Evolutionary conservation across 2,888 invertebrate species (phyloP).

Genomic region (Chymomyza fuscimana): DNA sequence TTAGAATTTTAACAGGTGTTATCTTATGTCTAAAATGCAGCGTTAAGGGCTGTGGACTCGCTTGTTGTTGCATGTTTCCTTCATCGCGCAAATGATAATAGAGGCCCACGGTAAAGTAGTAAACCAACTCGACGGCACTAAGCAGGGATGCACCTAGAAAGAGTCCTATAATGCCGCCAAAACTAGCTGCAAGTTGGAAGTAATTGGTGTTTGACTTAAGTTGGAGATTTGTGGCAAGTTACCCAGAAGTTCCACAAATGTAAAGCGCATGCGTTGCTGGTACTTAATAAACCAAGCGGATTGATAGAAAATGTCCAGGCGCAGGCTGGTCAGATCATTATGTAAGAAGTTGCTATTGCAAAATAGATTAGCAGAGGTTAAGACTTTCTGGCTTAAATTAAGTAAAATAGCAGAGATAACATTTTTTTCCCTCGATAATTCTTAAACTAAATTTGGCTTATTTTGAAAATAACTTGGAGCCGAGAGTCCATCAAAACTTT

Average conservation of each 20-base stretch:
- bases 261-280: constrained; percentile 78
- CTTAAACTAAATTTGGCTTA: too few species aligned
- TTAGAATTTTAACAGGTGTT: constrained; percentile 36
- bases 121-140: constrained; percentile 79
- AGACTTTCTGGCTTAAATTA: too few species aligned
- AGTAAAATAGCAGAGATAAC: too few species aligned
- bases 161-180: constrained; percentile 81
- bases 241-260: constrained; percentile 80
- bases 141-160: constrained; percentile 80
- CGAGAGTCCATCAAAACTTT: too few species aligned
- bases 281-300: constrained; percentile 78
- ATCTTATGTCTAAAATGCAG: constrained; percentile 42
- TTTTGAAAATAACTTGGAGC: too few species aligned
- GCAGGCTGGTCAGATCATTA: constrained; percentile 17
- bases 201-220: constrained; percentile 56
- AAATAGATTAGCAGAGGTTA: too few species aligned
- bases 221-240: background rate
- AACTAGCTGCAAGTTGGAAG: constrained; percentile 74
- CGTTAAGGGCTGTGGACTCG: constrained; percentile 15
- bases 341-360: background rate
- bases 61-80: constrained; percentile 23
- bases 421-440: too few species aligned
- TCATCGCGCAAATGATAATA: constrained; percentile 51
- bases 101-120: constrained; percentile 76
- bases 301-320: constrained; percentile 78